These are phyloP conservation scores for Ginglymostoma cirratum DNA, from an alignment of 2,113 vertebrate species.

Conservation along the genomic window DNA sequence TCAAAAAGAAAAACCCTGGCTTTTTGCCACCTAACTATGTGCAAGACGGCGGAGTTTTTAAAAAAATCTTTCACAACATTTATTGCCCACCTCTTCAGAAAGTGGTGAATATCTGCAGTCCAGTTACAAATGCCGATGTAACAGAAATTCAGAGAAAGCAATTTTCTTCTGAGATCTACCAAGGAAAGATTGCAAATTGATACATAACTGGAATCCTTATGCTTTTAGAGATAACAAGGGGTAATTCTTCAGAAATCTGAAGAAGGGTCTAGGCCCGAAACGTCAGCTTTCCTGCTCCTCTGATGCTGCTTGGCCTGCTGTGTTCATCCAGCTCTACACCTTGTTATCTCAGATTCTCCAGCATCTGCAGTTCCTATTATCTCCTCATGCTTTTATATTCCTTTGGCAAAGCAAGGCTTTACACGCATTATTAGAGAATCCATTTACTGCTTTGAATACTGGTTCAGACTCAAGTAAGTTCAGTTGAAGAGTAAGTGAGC, in stretches of 20 bases:
- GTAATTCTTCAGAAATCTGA: too few species aligned
- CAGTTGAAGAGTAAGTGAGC: background rate
- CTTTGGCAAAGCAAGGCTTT: background rate
- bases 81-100: background rate
- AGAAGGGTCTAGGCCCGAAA: too few species aligned
- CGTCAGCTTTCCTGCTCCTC: too few species aligned
- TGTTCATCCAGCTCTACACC: too few species aligned
- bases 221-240: background rate
- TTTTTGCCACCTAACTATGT: background rate
- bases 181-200: background rate
- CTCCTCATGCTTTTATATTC: background rate
- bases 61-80: background rate
- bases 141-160: background rate
- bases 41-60: background rate
- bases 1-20: background rate
- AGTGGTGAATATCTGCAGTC: background rate
- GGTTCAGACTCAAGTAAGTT: background rate
- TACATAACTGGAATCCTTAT: background rate
- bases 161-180: background rate
- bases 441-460: background rate
- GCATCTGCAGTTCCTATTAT: too few species aligned
- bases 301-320: too few species aligned
- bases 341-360: too few species aligned
- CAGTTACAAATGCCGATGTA: background rate
- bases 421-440: background rate